Evolutionary conservation across 2,888 invertebrate genomes (phyloP), one percentile per base, ranked within the genome.

Genomic region (Peribatodes rhomboidaria): DNA sequence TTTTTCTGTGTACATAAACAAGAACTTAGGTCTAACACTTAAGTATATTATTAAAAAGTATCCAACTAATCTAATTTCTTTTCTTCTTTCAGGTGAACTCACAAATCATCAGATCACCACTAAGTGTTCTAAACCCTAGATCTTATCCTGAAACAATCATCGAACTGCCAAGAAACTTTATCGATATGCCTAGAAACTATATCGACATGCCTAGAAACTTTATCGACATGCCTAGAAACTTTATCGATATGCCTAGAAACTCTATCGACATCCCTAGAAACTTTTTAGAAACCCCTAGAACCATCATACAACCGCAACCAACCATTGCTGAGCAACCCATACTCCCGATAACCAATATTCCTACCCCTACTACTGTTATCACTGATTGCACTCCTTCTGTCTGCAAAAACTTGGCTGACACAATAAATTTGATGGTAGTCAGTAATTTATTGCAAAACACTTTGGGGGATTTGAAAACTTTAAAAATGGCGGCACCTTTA

Each of bases 351-450:
- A 69, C 78, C 44, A 71, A 52, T 33, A 65, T 65, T 0, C 68
- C 73, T 8, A n/a, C 77, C 1, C 75, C 81, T 3, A 85, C 85
- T 0, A 85, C 87, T 0, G 67, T 90, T 0, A 85, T 90, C 22
- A 87, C 89, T 0, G 91, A 90, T 52, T 88, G 88, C 37, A 83
- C 89, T 0, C 91, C 91, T 2, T 61, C 80, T 0, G 81, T 88
- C 0, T 90, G 91, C 63, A 84, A 88, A 60, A 89, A 88, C 52
- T 59, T 92, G 46, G 86, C 83, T 0, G 85, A 91, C 41, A 86
- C 90, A 0, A 74, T 92, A 0, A 88, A 92, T 39, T 44, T 92
- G 0, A 85, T 92, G 89, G 84, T 87, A 1, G 86, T 89, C 0
- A 78, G 81, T 14, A 88, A 89, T 68, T 70, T 89, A 22, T 62